Base-by-base conservation (phyloP, 1,140 invertebrate genomes). In the Centruroides vittatus region DNA sequence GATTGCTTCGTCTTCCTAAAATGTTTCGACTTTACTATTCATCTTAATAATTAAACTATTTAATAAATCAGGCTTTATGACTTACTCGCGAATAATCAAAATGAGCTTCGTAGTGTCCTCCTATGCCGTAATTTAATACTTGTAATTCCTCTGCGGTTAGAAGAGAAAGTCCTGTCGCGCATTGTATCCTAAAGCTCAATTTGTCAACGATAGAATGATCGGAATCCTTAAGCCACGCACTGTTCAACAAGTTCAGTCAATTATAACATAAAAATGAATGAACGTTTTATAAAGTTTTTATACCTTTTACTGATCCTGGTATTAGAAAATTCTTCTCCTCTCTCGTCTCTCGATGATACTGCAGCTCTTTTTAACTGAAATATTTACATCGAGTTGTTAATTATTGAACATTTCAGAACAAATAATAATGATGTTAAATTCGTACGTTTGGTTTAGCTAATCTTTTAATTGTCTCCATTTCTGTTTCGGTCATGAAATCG, bases 41-140 rank as follows among this genome's bases (percentile, higher is more conserved):
- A 23, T 23, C 2, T 23, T 23, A 23, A 23, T 23, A 23, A 23
- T 23, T 23, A 23, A 23, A 23, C 23, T 23, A 23, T 23, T 41
- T 41, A 41, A 6, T 41, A 41, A 41, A 8, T 41, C 8, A 41
- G 41, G 3, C 5, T 41, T 41, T 8, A 51, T 58, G 5, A 52
- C 36, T 58, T 58, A 58, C 57, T 6, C 57, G 4, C 1, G 89
- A 89, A 74, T 94, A 97, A 77, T 98, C 96, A 77, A 86, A 98
- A 75, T 99, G 96, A 13, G 95, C 94, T 70, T 98, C 93, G 73
- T 58, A 58, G 75, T 98, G 95, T 1, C 95, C 95, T n/a, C 94
- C 95, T 67, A 98, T 91, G 35, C 95, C 95, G 76, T 98, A 98
- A 77, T 98, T 98, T 61, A 94, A 92, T 54, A 98, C 92, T 78